Conservation (phyloP, 2,888 invertebrate species). For the Acholoe squamosa region DNA sequence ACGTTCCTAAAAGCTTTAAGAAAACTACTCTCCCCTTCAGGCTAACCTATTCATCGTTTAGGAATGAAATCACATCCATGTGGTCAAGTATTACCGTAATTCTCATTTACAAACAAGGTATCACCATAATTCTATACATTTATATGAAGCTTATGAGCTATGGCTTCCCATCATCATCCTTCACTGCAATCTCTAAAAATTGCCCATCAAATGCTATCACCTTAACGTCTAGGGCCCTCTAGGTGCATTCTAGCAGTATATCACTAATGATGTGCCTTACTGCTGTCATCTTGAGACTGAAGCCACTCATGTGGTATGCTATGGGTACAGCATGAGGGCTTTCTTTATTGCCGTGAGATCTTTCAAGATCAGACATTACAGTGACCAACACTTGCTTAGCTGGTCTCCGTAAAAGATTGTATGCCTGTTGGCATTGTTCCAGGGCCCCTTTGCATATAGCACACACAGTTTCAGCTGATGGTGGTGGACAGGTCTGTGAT, state of each 20-base stretch:
- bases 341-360: not conserved
- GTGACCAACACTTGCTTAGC: not conserved
- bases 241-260: not conserved
- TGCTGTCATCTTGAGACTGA: not conserved
- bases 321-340: not conserved
- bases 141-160: too few relatives aligned
- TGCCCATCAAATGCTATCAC: conserved; percentile 2
- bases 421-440: not conserved
- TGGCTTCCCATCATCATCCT: not conserved
- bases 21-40: too few relatives aligned
- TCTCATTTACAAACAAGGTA: too few relatives aligned
- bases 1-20: too few relatives aligned
- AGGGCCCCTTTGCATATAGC: not conserved
- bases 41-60: too few relatives aligned
- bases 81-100: too few relatives aligned
- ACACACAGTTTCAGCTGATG: too few relatives aligned
- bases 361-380: conserved; percentile 8
- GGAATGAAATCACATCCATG: too few relatives aligned
- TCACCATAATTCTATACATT: too few relatives aligned
- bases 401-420: not conserved
- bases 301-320: not conserved
- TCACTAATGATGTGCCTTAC: not conserved
- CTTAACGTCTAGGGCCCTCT: not conserved
- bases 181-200: conserved; percentile 3
- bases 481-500: too few relatives aligned